Base-by-base conservation (phyloP, 2,113 vertebrate species). In the Hyperoodon ampullatus region DNA sequence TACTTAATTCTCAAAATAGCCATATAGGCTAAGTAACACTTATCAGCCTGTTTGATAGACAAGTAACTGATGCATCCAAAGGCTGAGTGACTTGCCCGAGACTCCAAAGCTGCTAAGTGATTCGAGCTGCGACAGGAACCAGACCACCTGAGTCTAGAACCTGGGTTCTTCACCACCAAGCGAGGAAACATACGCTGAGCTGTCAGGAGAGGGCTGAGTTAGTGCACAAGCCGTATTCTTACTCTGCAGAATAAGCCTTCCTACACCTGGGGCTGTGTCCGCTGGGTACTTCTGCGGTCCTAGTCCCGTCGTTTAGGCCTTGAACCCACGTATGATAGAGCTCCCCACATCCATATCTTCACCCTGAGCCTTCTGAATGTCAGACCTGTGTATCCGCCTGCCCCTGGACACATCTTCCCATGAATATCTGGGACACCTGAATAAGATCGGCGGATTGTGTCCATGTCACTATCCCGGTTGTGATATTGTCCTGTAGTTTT, bases 181-280 rank as follows among this genome's bases (percentile, higher is more conserved):
- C 0, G 26, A 13, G 4, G 23, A 18, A 47, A 15, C 6, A 0
- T 18, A 1, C 1, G 3, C 50, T 6, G 23, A 26, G 39, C 58
- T n/a, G 19, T 13, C 35, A 8, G 89, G 12, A 3, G 60, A 60
- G 30, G 63, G 8, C n/a, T 6, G n/a, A 16, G 44, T 6, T 58
- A 35, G 3, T 4, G 33, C 19, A 11, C 28, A 2, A 1, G n/a
- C 39, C 26, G 0, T 14, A 2, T 18, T 47, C 14, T 16, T 19
- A 15, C 30, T 35, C 60, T 63, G 68, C n/a, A 65, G 21, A 39
- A n/a, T 10, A 85, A 23, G 30, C 19, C 16, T 7, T 0, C 23
- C 44, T 30, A 1, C 30, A 28, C n/a, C 9, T 21, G 47, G 21
- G 75, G 50, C 6, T 16, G 28, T 63, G 72, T 74, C 77, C 66